Base-by-base conservation (phyloP, 1,140 invertebrate genomes). In the Ips typographus region DNA sequence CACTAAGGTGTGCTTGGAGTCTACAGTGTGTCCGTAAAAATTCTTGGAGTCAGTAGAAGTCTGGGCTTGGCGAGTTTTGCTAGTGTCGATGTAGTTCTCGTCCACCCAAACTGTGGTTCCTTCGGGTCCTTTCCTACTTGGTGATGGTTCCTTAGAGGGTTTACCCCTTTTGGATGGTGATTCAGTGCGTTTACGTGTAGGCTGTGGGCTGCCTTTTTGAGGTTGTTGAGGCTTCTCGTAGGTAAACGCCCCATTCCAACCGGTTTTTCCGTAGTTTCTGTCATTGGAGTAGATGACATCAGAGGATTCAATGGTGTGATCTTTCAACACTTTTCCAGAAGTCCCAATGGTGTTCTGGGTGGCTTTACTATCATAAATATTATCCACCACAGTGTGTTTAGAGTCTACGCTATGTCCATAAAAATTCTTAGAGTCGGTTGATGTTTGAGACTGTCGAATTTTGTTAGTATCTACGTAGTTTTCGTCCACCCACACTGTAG, bases 181-280 rank as follows among this genome's bases (percentile, higher is more conserved):
- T 55, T n/a, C 8, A 2, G 52, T 22, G 7, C 5, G 37, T 44
- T 65, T 71, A 57, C 37, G 43, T 37, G 37, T 8, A 37, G 69
- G 55, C 37, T 40, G 40, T 53, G 40, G 40, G 3, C 3, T 55
- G 68, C 52, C 37, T n/a, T n/a, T n/a, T n/a, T n/a, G n/a, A n/a
- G n/a, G n/a, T n/a, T 68, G 63, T 55, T 40, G 36, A 40, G 42
- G 43, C 43, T 42, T 73, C 66, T 76, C 75, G 40, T 74, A 76
- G 5, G 70, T 72, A 62, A 79, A 79, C 62, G 77, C 61, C 5
- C 78, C 78, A 71, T 78, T 79, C 78, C 78, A 79, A 22, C 75
- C 77, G 49, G 75, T 76, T 71, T 78, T 77, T 47, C 77, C 78
- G 66, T 79, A 79, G 55, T 72, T 77, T 57, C 78, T 63, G 43